Percentiles rank a stretch among this genome's conserved stretches.
These are phyloP conservation scores for Drosophila kurseongensis DNA, from an alignment of 1,140 invertebrate genomes.

Conservation along the genomic window DNA sequence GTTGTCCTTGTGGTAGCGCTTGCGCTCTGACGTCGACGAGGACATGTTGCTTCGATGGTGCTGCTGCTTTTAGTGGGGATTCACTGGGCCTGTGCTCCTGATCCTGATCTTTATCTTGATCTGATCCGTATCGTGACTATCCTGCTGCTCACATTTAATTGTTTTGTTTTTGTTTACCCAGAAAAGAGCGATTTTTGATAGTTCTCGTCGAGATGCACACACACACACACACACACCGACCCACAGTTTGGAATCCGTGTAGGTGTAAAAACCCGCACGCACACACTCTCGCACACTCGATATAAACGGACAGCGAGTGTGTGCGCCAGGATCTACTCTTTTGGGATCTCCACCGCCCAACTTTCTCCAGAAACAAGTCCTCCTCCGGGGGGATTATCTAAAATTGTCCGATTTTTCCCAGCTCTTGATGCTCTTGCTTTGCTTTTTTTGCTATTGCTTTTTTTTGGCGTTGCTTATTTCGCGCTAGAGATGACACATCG, in stretches of 20 bases:
- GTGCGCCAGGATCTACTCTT: slow-evolving; percentile 10
- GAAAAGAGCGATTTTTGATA: slow-evolving; percentile 23
- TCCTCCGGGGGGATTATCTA: neutral
- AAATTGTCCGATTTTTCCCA: neutral
- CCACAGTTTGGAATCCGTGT: neutral
- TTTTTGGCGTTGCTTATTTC: slow-evolving; percentile 24
- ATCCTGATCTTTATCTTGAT: neutral
- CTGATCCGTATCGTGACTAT: neutral
- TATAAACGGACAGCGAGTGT: slow-evolving; percentile 21
- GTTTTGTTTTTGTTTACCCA: slow-evolving; percentile 35
- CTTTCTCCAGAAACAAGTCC: neutral
- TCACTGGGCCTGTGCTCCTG: neutral
- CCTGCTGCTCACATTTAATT: slow-evolving; percentile 24
- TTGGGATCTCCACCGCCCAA: neutral
- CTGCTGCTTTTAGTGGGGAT: neutral
- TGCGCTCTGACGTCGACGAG: slow-evolving; percentile 66
- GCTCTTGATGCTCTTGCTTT: slow-evolving; percentile 10
- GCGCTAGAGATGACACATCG: slow-evolving; percentile 14
- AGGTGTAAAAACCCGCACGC: slow-evolving; percentile 27
- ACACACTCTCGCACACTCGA: slow-evolving; percentile 29
- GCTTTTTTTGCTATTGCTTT: slow-evolving; percentile 8
- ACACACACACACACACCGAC: slow-evolving; percentile 3
- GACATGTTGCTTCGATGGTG: slow-evolving; percentile 54
- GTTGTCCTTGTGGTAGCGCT: slow-evolving; percentile 83
- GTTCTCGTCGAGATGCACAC: slow-evolving; percentile 13